Base-by-base conservation (phyloP, 2,888 invertebrate species). In the Polymixis flavicincta region DNA sequence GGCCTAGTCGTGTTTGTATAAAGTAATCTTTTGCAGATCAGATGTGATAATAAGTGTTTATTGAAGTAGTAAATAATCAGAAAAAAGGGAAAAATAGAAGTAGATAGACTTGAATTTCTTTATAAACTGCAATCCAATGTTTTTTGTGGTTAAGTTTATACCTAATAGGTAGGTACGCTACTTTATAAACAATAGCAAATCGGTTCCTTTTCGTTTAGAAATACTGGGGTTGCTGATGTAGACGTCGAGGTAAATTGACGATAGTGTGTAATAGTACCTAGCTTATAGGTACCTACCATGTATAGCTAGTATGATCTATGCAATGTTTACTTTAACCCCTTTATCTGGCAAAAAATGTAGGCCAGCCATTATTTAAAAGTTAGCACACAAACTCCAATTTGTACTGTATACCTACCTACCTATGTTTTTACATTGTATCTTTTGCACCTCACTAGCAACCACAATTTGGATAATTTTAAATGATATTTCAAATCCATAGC, bases 161-260 rank as follows among this genome's bases (percentile, higher is more conserved):
- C 8, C 0, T 48, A 42, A 17, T 14, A 14, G 8, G 1, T n/a
- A 42, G 9, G 42, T 42, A 22, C 28, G 7, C 32, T 28, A 70
- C 48, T 79, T 71, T 52, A 50, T 71, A 71, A 80, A 52, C 57
- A 52, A 9, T 52, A 57, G 25, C 37, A 28, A 57, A 42, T 50
- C 1, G 19, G 17, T 78, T n/a, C 28, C 48, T 25, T 57, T 50
- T n/a, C 19, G 11, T 37, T 28, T 28, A 5, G 0, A 25, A 57
- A 55, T 50, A 67, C 25, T 52, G 42, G 13, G 17, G 50, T 45
- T 8, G 13, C 25, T n/a, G 11, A 37, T 22, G 9, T 22, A 11
- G 28, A 28, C 25, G 17, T 72, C 7, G 32, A 69, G 5, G 14
- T 48, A 32, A 37, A 28, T 14, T 32, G 55, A 17, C 14, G 14